Evolutionary conservation across 2,113 vertebrate species (phyloP).

Genomic region (Turnix velox): DNA sequence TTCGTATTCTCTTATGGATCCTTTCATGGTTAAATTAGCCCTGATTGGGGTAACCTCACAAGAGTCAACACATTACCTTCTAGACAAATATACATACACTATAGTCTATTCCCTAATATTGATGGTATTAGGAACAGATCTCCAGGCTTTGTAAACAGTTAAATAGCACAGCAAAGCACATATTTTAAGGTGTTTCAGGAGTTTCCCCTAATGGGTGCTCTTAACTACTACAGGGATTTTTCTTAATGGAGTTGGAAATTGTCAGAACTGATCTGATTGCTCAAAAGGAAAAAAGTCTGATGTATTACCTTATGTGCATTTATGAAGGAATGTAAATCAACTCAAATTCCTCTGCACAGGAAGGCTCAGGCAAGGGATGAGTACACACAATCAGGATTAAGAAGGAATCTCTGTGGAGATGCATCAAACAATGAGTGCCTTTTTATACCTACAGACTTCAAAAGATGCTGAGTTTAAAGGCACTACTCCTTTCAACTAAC

Average conservation of each 20-base stretch:
- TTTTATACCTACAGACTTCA: not conserved
- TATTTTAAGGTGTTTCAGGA: not conserved
- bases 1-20: not conserved
- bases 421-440: not conserved
- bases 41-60: rapidly evolving
- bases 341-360: not conserved
- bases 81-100: not conserved
- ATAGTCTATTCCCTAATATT: not conserved
- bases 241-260: not conserved
- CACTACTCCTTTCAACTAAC: not conserved
- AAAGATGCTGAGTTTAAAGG: not conserved
- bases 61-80: not conserved
- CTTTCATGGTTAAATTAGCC: not conserved
- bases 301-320: not conserved
- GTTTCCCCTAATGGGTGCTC: not conserved
- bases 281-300: not conserved
- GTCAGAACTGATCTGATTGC: not conserved
- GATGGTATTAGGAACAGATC: not conserved
- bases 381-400: not conserved
- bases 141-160: not conserved
- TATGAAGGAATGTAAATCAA: not conserved
- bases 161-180: not conserved
- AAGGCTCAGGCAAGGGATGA: not conserved
- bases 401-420: not conserved
- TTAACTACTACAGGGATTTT: not conserved